Base-by-base conservation (phyloP, 2,888 invertebrate species). In the Drosophila percnosoma region DNA sequence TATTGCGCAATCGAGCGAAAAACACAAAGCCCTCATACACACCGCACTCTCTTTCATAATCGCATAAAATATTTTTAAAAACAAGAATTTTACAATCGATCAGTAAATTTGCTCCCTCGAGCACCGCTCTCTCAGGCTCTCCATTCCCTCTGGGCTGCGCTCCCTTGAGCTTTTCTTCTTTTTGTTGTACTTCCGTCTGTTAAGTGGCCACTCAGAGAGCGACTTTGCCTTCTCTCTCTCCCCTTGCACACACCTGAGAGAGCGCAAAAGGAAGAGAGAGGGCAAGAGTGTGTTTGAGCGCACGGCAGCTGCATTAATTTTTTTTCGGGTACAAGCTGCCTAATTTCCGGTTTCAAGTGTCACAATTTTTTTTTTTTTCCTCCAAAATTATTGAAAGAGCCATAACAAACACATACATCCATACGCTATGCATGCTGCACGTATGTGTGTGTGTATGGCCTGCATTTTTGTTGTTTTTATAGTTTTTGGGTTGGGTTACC, bases 261-360 rank as follows among this genome's bases (percentile, higher is more conserved):
- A 75, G 72, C 65, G 60, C 60, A 38, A 34, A 63, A 34, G 49
- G 40, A 62, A 58, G 52, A 53, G 53, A 60, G 55, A 18, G 34
- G 42, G 45, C n/a, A 24, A 27, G 36, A 38, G 18, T 11, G 58
- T 51, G 66, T 33, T 33, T 45, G 57, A 67, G 60, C 57, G 69
- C 64, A 66, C 69, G 81, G 74, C 86, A 87, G 84, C 88, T 79
- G 84, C 80, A 82, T 80, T 70, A 42, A 67, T 45, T 64, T 21
- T 45, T 24, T 45, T 45, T 45, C 24, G 45, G 71, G 71, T 66
- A 70, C 80, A 82, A 75, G 78, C 80, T 80, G 80, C 72, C 84
- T 89, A 82, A 86, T 86, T 86, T 86, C 86, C 86, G 86, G 86
- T 86, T 86, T 86, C 86, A 80, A 86, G 84, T 86, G 86, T 86